Conservation (phyloP, 2,113 vertebrate species). For the Sinocyclocheilus anophthalmus region DNA sequence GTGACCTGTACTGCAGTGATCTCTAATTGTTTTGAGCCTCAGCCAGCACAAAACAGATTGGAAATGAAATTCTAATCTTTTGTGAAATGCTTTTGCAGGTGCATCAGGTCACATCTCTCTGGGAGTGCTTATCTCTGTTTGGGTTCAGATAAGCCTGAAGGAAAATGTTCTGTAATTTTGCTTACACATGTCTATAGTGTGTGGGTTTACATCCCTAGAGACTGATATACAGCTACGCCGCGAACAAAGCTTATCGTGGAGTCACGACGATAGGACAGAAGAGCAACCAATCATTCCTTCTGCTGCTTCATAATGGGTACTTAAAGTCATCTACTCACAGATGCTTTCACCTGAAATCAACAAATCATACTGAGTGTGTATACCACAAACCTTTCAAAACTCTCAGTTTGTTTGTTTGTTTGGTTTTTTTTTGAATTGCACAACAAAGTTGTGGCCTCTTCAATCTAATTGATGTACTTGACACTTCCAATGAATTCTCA, state of each 20-base stretch:
- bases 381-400: not conserved
- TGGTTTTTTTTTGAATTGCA: not conserved
- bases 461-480: not conserved
- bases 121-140: slow-evolving; percentile 18
- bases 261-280: not conserved
- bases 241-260: not conserved
- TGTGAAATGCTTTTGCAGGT: slow-evolving; percentile 37
- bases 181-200: slow-evolving; percentile 35
- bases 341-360: not conserved
- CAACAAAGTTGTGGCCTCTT: not conserved
- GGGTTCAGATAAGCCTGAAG: slow-evolving; percentile 13
- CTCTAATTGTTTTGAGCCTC: slow-evolving; percentile 15
- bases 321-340: not conserved
- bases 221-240: not conserved
- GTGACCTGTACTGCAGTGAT: not conserved
- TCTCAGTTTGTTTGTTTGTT: not conserved
- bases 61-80: slow-evolving; percentile 15
- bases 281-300: not conserved
- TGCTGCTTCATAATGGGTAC: not conserved
- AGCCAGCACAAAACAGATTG: slow-evolving; percentile 1
- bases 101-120: slow-evolving; percentile 30
- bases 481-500: not conserved
- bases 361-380: not conserved
- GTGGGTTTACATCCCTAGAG: slow-evolving; percentile 9
- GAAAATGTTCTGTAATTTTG: slow-evolving; percentile 37